Conservation (phyloP, 1,140 invertebrate species). For the Ostrea edulis region DNA sequence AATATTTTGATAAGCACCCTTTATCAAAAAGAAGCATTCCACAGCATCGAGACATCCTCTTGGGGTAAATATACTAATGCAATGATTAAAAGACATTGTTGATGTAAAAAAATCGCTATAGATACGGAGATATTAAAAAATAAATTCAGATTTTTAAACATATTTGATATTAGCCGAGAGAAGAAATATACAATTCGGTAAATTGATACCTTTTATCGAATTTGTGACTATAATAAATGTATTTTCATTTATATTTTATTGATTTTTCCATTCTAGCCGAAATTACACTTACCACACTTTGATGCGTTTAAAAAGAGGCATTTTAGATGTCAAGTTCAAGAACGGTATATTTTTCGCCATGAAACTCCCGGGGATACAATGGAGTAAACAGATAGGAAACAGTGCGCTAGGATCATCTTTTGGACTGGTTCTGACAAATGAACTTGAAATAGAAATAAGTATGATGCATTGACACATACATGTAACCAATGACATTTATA, state of each 20-base stretch:
- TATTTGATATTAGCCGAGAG: no score
- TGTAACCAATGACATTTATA: no score
- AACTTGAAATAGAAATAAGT: slow-evolving; percentile 50
- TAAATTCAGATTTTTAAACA: no score
- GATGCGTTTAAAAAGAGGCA: slow-evolving; percentile 35
- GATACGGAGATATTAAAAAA: no score
- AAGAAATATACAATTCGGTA: no score
- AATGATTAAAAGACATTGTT: no score
- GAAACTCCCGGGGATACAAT: slow-evolving; percentile 40
- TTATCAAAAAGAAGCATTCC: background rate
- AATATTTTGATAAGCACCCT: slow-evolving; percentile 16
- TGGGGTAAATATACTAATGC: background rate
- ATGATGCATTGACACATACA: background rate
- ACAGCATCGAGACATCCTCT: background rate
- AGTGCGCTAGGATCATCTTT: slow-evolving; percentile 40
- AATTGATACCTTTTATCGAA: no score
- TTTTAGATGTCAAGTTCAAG: slow-evolving; percentile 29
- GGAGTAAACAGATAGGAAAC: slow-evolving; percentile 39
- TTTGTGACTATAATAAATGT: no score
- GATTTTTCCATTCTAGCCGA: background rate
- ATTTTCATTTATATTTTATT: no score
- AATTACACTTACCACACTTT: slow-evolving; percentile 34
- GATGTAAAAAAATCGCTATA: no score
- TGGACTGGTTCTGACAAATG: slow-evolving; percentile 44
- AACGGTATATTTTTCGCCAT: slow-evolving; percentile 43